Evolutionary conservation across 1,140 invertebrate species (phyloP).

Genomic region (Brachionus calyciflorus): DNA sequence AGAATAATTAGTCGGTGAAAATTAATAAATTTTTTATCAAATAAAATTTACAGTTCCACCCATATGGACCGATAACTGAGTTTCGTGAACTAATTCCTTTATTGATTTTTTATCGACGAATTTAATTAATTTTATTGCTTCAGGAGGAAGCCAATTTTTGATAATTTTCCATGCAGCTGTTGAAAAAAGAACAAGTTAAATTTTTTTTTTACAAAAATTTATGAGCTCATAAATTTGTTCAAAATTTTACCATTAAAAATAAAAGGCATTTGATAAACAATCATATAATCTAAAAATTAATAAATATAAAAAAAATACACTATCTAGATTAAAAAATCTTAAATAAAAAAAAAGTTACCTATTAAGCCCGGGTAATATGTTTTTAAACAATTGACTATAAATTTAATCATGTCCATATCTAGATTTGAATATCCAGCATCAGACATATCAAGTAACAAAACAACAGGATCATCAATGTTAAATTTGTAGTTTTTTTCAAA

Average conservation of each 20-base stretch:
- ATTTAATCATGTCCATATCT: conserved; percentile 66
- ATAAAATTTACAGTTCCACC: conserved; percentile 70
- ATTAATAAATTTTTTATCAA: too few relatives aligned
- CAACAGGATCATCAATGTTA: conserved; percentile 73
- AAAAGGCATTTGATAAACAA: conserved; percentile 92
- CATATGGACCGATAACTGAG: conserved; percentile 74
- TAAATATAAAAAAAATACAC: conserved; percentile 59
- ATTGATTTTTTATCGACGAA: conserved; percentile 76
- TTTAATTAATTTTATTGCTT: conserved; percentile 83
- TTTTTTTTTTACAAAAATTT: too few relatives aligned
- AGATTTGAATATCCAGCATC: conserved; percentile 78
- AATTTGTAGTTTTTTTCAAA: conserved; percentile 72
- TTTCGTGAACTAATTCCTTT: conserved; percentile 72
- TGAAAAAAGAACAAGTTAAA: conserved; percentile 52
- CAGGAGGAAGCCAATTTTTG: conserved; percentile 79
- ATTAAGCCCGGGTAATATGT: conserved; percentile 74
- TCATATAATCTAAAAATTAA: conserved; percentile 74
- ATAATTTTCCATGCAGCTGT: conserved; percentile 86
- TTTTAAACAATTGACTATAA: conserved; percentile 81
- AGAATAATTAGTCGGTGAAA: too few relatives aligned
- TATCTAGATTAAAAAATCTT: neutral
- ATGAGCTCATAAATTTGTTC: neutral
- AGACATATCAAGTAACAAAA: conserved; percentile 83
- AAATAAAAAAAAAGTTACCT: conserved; percentile 55
- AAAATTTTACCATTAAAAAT: conserved; percentile 75